Evolutionary conservation across 2,113 vertebrate species (phyloP), one percentile per base, ranked within the genome.

Genomic region (Thomomys bottae): DNA sequence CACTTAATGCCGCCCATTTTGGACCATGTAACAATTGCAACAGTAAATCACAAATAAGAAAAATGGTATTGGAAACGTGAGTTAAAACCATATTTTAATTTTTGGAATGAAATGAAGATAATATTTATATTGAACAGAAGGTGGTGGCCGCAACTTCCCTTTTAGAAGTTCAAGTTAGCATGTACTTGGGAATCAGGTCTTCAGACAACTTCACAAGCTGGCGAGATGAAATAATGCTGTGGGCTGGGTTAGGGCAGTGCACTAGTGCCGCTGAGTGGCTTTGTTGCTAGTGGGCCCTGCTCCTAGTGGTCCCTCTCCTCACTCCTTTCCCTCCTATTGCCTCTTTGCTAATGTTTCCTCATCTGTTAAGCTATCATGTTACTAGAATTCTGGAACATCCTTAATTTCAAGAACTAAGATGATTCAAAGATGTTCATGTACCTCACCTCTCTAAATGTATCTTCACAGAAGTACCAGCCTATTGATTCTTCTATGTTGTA

Each of bases 1-100:
- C 99, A 2, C 98, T 99, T 36, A 98, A 98, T 0, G 98, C 99
- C 26, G 63, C 97, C 88, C 98, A 99, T 93, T 59, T 92, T 28
- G 97, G 98, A 75, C 97, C 98, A 0, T 99, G 99, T 96, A 99
- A 97, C 83, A 96, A 79, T 14, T 99, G 99, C 96, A 63, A 91
- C 63, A 97, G 87, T 86, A 98, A 95, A 94, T 97, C 97, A 66
- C 98, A 99, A 96, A 98, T 91, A 92, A 96, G 97, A 96, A 98
- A 96, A 63, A 98, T 99, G 98, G 80, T 97, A 66, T 96, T 99
- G 89, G 98, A 99, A 96, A 98, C 97, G 99, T 99, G 94, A 98
- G 98, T 98, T 80, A 84, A 81, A 76, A 84, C 94, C 82, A 30
- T 72, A 7, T 18, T 88, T 66, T 30, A 78, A 59, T 73, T 72